These are phyloP conservation scores for Eueremaeus valkanovi DNA, from an alignment of 2,888 invertebrate genomes.

Conservation along the genomic window DNA sequence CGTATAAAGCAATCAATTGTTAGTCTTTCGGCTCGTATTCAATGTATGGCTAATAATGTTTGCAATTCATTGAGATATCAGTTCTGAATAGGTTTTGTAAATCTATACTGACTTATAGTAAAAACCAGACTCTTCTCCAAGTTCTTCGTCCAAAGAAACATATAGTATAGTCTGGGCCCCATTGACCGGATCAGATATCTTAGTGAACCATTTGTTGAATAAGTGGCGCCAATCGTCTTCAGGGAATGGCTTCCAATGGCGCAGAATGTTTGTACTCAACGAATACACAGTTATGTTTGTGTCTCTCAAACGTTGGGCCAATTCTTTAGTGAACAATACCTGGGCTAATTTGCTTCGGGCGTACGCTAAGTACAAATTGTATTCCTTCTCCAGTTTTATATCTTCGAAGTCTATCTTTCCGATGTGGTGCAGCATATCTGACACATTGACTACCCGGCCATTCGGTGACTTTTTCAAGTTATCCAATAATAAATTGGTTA, in stretches of 20 bases:
- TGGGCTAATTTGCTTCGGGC: constrained; percentile 53
- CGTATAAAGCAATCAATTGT: too few species aligned
- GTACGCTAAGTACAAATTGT: constrained; percentile 48
- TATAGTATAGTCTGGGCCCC: constrained; percentile 70
- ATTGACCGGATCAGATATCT: constrained; percentile 48
- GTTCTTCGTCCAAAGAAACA: constrained; percentile 56
- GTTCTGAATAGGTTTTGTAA: too few species aligned
- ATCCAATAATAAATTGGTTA: constrained; percentile 37
- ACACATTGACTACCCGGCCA: constrained; percentile 49
- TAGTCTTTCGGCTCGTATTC: too few species aligned
- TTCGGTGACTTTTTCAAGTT: constrained; percentile 43
- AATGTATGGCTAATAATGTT: too few species aligned
- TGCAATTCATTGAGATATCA: too few species aligned
- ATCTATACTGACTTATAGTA: constrained; percentile 48
- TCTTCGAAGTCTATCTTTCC: constrained; percentile 50
- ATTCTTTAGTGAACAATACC: constrained; percentile 51
- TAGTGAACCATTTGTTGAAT: too few species aligned
- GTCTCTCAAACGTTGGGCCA: constrained; percentile 50
- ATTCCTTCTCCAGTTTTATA: constrained; percentile 47
- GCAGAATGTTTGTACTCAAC: constrained; percentile 55
- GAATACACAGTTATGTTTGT: constrained; percentile 53
- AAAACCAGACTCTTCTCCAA: constrained; percentile 51
- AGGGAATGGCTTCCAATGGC: too few species aligned
- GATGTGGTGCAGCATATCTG: constrained; percentile 53
- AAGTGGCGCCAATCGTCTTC: background rate